Percentiles rank a stretch among this genome's conserved stretches.
These are phyloP conservation scores for Drosophila pseudoananassae DNA, from an alignment of 1,140 invertebrate genomes.

Conservation along the genomic window DNA sequence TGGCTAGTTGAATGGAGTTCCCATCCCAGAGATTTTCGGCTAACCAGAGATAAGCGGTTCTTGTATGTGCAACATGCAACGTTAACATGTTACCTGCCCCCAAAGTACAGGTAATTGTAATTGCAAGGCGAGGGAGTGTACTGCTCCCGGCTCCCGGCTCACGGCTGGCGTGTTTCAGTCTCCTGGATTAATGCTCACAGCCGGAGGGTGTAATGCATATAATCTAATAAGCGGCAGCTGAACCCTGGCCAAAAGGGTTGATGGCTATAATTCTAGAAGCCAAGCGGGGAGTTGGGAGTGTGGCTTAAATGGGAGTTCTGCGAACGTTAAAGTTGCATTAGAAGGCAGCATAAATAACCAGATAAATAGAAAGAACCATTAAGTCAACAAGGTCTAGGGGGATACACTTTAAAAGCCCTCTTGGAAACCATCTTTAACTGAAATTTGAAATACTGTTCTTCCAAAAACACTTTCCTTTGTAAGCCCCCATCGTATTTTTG, in stretches of 20 bases:
- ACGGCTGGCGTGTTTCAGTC: constrained; percentile 38
- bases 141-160: constrained; percentile 20
- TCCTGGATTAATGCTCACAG: constrained; percentile 68
- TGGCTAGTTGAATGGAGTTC: constrained; percentile 58
- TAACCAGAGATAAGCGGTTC: constrained; percentile 71
- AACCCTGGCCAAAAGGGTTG: constrained; percentile 44
- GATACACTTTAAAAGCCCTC: background rate
- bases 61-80: constrained; percentile 70
- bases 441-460: background rate
- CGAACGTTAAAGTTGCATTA: constrained; percentile 70
- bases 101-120: constrained; percentile 48
- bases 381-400: constrained; percentile 40
- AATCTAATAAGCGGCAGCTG: constrained; percentile 78
- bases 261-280: constrained; percentile 16
- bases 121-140: background rate
- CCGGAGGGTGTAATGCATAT: constrained; percentile 73
- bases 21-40: constrained; percentile 47
- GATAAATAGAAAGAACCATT: constrained; percentile 16
- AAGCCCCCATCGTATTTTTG: background rate
- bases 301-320: constrained; percentile 35
- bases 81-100: constrained; percentile 69
- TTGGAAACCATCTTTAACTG: background rate
- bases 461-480: background rate
- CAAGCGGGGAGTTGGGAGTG: background rate
- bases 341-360: constrained; percentile 65